These are phyloP conservation scores for Harpegnathos saltator DNA, from an alignment of 1,140 invertebrate genomes.

Conservation along the genomic window DNA sequence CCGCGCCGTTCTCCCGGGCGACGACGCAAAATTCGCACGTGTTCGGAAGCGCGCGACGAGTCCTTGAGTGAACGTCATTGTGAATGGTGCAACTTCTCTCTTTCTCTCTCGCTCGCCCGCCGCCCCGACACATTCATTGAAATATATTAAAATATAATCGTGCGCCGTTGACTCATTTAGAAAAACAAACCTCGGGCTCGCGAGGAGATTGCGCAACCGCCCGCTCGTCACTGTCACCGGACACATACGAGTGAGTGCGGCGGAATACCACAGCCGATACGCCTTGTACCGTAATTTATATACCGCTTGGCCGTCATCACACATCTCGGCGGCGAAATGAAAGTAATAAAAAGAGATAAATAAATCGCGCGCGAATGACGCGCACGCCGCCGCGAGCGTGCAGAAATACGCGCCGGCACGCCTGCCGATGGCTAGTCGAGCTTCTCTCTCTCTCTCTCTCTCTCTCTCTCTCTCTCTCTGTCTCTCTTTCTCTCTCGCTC, in stretches of 20 bases:
- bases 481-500: not conserved
- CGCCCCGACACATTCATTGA: conserved; percentile 55
- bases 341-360: conserved; percentile 62
- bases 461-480: conserved; percentile 1
- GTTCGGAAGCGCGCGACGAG: not conserved
- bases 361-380: conserved; percentile 43
- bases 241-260: conserved; percentile 34
- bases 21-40: conserved; percentile 4
- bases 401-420: not conserved
- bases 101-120: too few relatives aligned
- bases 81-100: conserved; percentile 46
- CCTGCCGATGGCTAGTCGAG: not conserved
- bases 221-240: conserved; percentile 50
- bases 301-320: conserved; percentile 41
- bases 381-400: conserved; percentile 8
- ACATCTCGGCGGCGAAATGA: conserved; percentile 47
- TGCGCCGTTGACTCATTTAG: conserved; percentile 61
- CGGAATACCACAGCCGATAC: conserved; percentile 42
- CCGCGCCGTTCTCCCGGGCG: not conserved
- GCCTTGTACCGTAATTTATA: conserved; percentile 67
- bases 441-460: conserved; percentile 11
- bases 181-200: conserved; percentile 68
- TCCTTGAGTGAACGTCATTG: conserved; percentile 31
- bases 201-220: conserved; percentile 59
- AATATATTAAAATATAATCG: conserved; percentile 63